Base-by-base conservation (phyloP, 2,888 invertebrate genomes). In the Rotaria socialis region DNA sequence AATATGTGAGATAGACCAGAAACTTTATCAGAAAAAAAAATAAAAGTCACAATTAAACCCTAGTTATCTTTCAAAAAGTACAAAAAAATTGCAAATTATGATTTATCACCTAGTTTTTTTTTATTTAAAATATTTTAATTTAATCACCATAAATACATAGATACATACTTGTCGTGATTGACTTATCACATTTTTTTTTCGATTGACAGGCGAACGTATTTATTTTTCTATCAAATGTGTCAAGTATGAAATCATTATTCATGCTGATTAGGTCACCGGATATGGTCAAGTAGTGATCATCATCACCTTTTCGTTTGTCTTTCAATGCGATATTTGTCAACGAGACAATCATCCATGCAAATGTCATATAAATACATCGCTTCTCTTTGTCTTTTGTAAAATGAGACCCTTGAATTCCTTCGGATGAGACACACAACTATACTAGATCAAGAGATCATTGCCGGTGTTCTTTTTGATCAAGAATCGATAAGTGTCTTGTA, bases 201-300 rank as follows among this genome's bases (percentile, higher is more conserved):
- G 35, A 41, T 19, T 67, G 67, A 67, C 67, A 67, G 19, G 67
- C 67, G 67, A 67, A 41, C 35, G 35, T 67, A 67, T 67, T 67
- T 67, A 41, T 41, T 67, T 60, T 60, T 4, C 14, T 2, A 35
- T 27, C 35, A 27, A 67, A 67, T 67, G 67, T 67, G 67, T 67
- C 19, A 67, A 67, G 67, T 67, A 67, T 35, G 35, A 67, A 67
- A 56, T 56, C 22, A 56, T 56, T 56, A 56, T 56, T 56, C 56
- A 56, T 56, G 14, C 7, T 41, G 67, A 67, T 67, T 67, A 67
- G 67, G 35, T 67, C 67, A 67, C 35, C 35, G 67, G 67, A 67
- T 19, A 67, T 67, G 67, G 67, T 67, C 67, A 67, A 67, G 67
- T 67, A 35, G 67, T 67, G 67, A 67, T 67, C 67, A 67, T 67